Evolutionary conservation across 2,797 vertebrate species (phyloP).

Genomic region (Crotalus adamanteus): DNA sequence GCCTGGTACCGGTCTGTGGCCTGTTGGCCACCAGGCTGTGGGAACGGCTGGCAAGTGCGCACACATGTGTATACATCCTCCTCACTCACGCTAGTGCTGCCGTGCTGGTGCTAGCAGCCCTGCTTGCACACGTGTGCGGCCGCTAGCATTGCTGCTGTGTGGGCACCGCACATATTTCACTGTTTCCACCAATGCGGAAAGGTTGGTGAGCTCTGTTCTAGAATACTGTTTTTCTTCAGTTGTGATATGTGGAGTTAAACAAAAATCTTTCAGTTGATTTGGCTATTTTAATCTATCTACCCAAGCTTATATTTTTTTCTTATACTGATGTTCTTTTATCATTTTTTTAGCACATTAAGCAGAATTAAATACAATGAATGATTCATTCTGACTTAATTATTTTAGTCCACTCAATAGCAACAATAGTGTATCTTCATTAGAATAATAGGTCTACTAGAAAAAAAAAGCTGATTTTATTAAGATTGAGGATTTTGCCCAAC

Average conservation of each 20-base stretch:
- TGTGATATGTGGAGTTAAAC: neutral
- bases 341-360: slow-evolving; percentile 55
- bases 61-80: too few species aligned
- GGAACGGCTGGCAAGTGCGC: too few species aligned
- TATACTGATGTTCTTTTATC: slow-evolving; percentile 43
- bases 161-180: too few species aligned
- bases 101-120: too few species aligned
- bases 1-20: too few species aligned
- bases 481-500: neutral
- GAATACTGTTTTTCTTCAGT: neutral
- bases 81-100: too few species aligned
- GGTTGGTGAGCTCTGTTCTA: too few species aligned
- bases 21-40: too few species aligned
- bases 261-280: neutral
- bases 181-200: too few species aligned
- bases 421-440: neutral
- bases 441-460: slow-evolving; percentile 3
- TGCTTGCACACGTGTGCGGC: too few species aligned
- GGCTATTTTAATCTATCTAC: slow-evolving; percentile 43
- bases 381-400: slow-evolving; percentile 63
- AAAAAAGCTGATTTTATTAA: slow-evolving; percentile 1
- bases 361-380: slow-evolving; percentile 58
- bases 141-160: too few species aligned
- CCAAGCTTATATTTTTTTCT: slow-evolving; percentile 16
- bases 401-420: slow-evolving; percentile 14